Conservation (phyloP, 2,113 vertebrate species). For the Myanophis thanlyinensis region DNA sequence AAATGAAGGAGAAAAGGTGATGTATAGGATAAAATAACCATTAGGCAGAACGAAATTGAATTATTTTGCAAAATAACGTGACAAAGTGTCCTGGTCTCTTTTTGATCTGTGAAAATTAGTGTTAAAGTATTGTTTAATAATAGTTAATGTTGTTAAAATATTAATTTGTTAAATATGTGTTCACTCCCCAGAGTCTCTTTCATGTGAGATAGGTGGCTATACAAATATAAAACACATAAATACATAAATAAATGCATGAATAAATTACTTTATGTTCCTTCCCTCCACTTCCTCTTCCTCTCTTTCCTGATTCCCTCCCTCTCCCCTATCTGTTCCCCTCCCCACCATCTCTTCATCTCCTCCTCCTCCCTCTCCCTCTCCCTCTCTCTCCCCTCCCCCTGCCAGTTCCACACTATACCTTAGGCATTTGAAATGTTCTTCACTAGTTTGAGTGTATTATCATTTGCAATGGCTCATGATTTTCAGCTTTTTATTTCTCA, state of each 20-base stretch:
- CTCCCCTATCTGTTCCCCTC: too few relatives aligned
- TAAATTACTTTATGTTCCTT: not conserved
- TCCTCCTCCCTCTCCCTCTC: too few relatives aligned
- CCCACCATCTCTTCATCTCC: too few relatives aligned
- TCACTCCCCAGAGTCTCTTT: not conserved
- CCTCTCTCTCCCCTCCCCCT: too few relatives aligned
- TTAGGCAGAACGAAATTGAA: not conserved
- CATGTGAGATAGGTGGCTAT: not conserved
- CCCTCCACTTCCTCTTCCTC: not conserved
- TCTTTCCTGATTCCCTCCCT: not conserved
- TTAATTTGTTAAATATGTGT: not conserved
- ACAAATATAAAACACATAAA: not conserved
- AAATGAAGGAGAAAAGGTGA: not conserved
- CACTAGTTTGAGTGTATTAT: not conserved
- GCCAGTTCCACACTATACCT: not conserved
- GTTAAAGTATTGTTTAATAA: not conserved
- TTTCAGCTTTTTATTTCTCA: not conserved
- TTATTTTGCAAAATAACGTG: not conserved
- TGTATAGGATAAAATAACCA: not conserved
- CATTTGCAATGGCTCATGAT: not conserved
- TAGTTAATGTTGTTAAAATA: not conserved
- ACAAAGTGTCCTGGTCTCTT: not conserved
- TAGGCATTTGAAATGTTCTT: not conserved
- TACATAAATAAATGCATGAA: not conserved
- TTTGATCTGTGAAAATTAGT: not conserved